Percentiles rank a stretch among this genome's conserved stretches.
phyloP scores from a whole-genome alignment of 2,113 vertebrate genomes.

The Pachycephala philippinensis region DNA sequence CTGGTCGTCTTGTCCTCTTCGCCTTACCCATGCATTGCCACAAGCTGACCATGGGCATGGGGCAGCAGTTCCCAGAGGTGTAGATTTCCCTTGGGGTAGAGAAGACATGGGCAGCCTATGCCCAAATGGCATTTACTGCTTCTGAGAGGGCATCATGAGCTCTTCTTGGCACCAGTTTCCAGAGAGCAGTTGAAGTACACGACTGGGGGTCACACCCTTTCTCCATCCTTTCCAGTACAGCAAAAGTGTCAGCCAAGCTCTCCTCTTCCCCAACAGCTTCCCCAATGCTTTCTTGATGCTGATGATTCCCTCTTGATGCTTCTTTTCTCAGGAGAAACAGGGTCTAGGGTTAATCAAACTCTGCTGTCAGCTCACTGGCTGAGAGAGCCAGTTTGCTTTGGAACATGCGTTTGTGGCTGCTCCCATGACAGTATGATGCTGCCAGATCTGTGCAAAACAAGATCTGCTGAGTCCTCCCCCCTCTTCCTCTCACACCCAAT shows the following conservation, averaged over 20 bases:
- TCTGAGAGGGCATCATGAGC: background rate
- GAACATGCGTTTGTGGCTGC: background rate
- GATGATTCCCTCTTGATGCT: background rate
- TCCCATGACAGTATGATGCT: background rate
- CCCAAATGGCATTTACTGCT: background rate
- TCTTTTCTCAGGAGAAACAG: background rate
- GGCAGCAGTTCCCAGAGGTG: background rate
- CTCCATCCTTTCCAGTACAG: background rate
- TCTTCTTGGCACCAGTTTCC: background rate
- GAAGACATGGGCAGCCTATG: background rate
- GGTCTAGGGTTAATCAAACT: conserved; percentile 16
- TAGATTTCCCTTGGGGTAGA: background rate
- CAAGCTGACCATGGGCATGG: accelerated
- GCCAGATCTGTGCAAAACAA: background rate
- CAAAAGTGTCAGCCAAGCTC: background rate
- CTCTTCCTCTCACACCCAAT: background rate
- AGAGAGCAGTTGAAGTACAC: background rate
- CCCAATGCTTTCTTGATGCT: background rate
- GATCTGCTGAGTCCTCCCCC: background rate
- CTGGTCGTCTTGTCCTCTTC: background rate
- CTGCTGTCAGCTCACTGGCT: background rate
- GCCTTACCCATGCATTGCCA: background rate
- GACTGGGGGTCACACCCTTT: background rate
- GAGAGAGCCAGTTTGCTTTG: background rate
- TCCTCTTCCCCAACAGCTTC: background rate